A percentile compares a stretch with the other conserved stretches of the same genome.
phyloP scores from a whole-genome alignment of 2,113 vertebrate genomes.

The Boulengeromyrus knoepffleri region DNA sequence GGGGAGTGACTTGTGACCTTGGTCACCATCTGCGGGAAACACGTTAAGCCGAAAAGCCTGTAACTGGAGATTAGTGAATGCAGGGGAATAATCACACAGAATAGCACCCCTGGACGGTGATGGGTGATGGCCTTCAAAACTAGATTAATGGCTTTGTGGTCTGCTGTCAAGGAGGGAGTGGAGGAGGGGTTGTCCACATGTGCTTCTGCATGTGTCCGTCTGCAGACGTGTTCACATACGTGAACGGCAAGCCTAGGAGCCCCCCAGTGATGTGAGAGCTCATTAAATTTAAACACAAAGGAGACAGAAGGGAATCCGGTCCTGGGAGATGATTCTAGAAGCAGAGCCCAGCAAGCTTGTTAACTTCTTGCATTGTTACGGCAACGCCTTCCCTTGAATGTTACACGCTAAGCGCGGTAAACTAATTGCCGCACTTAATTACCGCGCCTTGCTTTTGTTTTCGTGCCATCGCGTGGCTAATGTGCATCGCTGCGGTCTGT shows the following conservation, averaged over 20 bases:
- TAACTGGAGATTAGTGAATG: neutral
- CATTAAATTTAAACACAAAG: neutral
- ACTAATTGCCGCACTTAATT: neutral
- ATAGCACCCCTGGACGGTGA: constrained; percentile 5
- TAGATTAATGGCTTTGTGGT: neutral
- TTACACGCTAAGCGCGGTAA: neutral
- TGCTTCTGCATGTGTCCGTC: neutral
- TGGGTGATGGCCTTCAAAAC: constrained; percentile 7
- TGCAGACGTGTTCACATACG: neutral
- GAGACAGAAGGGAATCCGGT: neutral
- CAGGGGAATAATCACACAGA: neutral
- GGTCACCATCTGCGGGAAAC: neutral
- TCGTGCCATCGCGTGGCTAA: neutral
- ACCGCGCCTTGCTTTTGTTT: neutral
- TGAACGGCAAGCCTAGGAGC: neutral
- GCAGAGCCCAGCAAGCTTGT: neutral
- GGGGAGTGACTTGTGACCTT: neutral
- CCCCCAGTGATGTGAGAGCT: neutral
- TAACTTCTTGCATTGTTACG: neutral
- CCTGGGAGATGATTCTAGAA: neutral
- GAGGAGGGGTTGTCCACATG: neutral
- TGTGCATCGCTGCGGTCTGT: neutral
- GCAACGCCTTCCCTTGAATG: neutral
- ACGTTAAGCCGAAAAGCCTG: neutral
- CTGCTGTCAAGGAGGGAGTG: neutral